Evolutionary conservation across 2,113 vertebrate species (phyloP).

Genomic region (Oreochromis tanganicae): DNA sequence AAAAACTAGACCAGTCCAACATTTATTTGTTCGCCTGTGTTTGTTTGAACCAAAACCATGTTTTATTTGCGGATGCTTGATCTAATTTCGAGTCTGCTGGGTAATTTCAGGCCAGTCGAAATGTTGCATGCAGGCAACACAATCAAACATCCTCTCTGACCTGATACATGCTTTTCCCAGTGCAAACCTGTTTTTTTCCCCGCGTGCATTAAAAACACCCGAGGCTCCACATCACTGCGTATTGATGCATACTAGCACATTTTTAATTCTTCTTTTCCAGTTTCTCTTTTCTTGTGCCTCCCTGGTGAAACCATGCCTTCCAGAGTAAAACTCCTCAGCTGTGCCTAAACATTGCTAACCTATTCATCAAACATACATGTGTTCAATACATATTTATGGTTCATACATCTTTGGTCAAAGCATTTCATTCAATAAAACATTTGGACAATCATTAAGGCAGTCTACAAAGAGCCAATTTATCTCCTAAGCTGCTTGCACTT

Average conservation of each 20-base stretch:
- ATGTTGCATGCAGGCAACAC: not conserved
- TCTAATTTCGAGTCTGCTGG: slow-evolving; percentile 9
- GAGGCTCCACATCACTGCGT: not conserved
- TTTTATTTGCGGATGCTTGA: slow-evolving; percentile 19
- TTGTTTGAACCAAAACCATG: not conserved
- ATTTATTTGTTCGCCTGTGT: not conserved
- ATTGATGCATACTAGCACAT: not conserved
- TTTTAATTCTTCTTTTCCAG: slow-evolving; percentile 21
- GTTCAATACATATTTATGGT: slow-evolving; percentile 50
- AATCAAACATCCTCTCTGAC: slow-evolving; percentile 13
- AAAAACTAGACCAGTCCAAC: not conserved
- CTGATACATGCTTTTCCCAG: not conserved
- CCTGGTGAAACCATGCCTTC: not conserved
- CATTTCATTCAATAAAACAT: slow-evolving; percentile 61
- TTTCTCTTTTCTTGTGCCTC: not conserved
- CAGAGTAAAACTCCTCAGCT: not conserved
- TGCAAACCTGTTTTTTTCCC: not conserved
- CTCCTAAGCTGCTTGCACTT: slow-evolving; percentile 19
- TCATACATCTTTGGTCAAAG: slow-evolving; percentile 56
- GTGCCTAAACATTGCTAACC: slow-evolving; percentile 9
- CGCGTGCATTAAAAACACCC: not conserved
- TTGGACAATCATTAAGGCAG: slow-evolving; percentile 26
- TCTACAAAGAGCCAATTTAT: slow-evolving; percentile 42
- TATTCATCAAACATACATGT: slow-evolving; percentile 37
- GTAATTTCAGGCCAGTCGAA: slow-evolving; percentile 9